phyloP scores from a whole-genome alignment of 1,140 invertebrate genomes.

The Rhysida immarginata region DNA sequence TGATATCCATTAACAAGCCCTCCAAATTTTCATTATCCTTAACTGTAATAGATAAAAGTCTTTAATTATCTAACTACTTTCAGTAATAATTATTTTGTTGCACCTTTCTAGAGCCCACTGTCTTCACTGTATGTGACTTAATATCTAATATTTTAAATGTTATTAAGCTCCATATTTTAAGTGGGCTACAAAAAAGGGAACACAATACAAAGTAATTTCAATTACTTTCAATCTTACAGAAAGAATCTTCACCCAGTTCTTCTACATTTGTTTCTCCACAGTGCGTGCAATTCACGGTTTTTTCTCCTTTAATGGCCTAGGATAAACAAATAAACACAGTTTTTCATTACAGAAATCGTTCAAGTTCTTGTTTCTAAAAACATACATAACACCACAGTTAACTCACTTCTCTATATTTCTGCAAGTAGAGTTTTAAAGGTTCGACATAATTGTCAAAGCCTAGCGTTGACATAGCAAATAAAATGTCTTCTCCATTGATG shows the following conservation, averaged over 20 bases:
- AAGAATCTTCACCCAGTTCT: conserved; percentile 20
- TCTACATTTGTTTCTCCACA: conserved; percentile 16
- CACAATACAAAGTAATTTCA: neutral
- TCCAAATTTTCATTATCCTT: too few relatives aligned
- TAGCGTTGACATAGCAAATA: conserved; percentile 89
- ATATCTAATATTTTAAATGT: too few relatives aligned
- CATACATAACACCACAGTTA: too few relatives aligned
- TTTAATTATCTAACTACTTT: too few relatives aligned
- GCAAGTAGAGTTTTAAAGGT: conserved; percentile 85
- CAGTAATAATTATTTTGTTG: too few relatives aligned
- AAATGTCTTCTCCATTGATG: conserved; percentile 95
- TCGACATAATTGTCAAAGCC: conserved; percentile 99
- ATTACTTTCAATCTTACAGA: conserved; percentile 14
- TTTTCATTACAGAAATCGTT: neutral
- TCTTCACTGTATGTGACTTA: too few relatives aligned
- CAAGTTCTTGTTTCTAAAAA: neutral
- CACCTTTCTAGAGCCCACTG: too few relatives aligned
- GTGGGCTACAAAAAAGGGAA: too few relatives aligned
- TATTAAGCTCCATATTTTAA: too few relatives aligned
- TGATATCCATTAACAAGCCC: too few relatives aligned
- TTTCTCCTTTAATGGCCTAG: conserved; percentile 26
- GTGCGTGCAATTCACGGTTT: conserved; percentile 16
- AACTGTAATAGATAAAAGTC: too few relatives aligned
- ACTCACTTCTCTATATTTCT: conserved; percentile 81
- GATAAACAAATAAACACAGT: conserved; percentile 10